Conservation (phyloP, 2,113 vertebrate genomes). For the Leuciscus idus region DNA sequence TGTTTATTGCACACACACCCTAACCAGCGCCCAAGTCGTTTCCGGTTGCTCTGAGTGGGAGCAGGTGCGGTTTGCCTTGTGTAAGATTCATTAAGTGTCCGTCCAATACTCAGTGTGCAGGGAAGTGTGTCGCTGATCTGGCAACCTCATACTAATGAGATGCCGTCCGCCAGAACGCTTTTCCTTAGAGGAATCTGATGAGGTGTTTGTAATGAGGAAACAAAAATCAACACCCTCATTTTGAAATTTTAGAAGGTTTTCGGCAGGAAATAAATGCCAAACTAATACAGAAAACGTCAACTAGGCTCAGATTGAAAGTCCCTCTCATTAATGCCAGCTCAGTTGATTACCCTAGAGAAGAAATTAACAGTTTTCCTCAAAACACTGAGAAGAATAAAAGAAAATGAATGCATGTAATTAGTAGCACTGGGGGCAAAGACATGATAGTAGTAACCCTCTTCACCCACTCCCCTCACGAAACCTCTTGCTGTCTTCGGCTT, state of each 20-base stretch:
- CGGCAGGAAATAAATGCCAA: not conserved
- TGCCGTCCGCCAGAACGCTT: not conserved
- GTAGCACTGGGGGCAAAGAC: not conserved
- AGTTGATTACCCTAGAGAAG: conserved; percentile 15
- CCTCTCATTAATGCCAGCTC: not conserved
- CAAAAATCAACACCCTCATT: not conserved
- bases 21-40: not conserved
- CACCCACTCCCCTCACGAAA: not conserved
- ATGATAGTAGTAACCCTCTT: not conserved
- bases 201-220: not conserved
- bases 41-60: not conserved
- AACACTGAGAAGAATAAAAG: not conserved
- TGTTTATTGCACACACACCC: conserved; percentile 29
- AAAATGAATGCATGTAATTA: not conserved
- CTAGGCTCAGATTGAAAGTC: not conserved
- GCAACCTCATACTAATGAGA: conserved; percentile 42
- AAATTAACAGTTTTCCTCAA: not conserved
- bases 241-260: not conserved
- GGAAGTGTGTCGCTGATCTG: conserved; percentile 37
- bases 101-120: conserved; percentile 27
- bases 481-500: not conserved
- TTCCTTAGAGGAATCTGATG: conserved; percentile 10
- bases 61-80: conserved; percentile 20
- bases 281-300: not conserved
- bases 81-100: conserved; percentile 27